Evolutionary conservation across 2,888 invertebrate species (phyloP).

Genomic region (Eristalinus sepulchralis): DNA sequence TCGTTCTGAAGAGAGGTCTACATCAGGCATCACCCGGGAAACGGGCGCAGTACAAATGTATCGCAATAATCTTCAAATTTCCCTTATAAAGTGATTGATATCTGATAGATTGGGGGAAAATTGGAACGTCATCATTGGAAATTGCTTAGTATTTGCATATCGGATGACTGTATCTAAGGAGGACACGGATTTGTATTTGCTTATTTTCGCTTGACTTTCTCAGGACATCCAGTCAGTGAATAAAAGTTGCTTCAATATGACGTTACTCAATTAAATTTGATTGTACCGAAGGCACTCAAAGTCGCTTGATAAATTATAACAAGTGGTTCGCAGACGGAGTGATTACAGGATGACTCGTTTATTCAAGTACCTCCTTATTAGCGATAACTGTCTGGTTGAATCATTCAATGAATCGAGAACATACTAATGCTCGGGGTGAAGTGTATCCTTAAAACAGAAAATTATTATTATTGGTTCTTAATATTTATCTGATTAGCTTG

Average conservation of each 20-base stretch:
- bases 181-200: not conserved
- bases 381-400: not conserved
- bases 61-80: not conserved
- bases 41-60: not conserved
- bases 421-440: not conserved
- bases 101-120: not conserved
- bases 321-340: not conserved
- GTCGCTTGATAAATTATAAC: not conserved
- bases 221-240: not conserved
- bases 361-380: not conserved
- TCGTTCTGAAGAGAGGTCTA: not conserved
- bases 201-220: not conserved
- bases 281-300: not conserved
- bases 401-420: not conserved
- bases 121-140: not conserved
- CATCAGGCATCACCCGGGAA: not conserved
- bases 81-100: not conserved
- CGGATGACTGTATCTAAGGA: not conserved
- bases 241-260: not conserved
- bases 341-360: not conserved
- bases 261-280: not conserved
- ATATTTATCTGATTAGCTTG: not conserved
- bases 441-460: not conserved
- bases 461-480: not conserved
- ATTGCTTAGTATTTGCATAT: not conserved